A percentile compares a stretch with the other conserved stretches of the same genome.
Conservation (phyloP, 2,888 invertebrate species). For the Epinotia ramella region DNA sequence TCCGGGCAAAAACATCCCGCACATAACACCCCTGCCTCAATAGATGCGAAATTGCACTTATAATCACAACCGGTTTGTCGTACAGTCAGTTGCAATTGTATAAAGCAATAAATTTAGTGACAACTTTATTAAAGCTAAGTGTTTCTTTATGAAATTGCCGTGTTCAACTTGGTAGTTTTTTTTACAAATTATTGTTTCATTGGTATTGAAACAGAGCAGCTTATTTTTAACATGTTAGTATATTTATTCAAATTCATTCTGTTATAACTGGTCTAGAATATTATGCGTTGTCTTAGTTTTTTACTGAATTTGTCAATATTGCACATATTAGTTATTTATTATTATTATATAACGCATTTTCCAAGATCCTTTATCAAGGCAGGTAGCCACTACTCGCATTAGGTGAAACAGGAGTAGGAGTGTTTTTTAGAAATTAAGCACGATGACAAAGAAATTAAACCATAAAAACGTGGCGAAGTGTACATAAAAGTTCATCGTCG, state of each 20-base stretch:
- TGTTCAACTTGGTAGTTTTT: background rate
- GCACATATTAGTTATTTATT: background rate
- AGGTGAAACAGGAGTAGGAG: background rate
- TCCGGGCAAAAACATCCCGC: constrained; percentile 22
- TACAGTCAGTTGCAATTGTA: constrained; percentile 17
- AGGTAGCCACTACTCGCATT: background rate
- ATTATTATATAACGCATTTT: background rate
- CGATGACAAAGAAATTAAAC: background rate
- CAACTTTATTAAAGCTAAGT: constrained; percentile 6
- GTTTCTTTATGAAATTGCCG: background rate
- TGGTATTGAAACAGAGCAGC: too few species aligned
- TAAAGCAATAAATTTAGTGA: background rate
- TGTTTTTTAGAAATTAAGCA: background rate
- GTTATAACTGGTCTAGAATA: too few species aligned
- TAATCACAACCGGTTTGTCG: constrained; percentile 45
- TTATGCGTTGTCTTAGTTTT: background rate
- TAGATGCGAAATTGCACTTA: constrained; percentile 36
- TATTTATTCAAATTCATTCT: background rate
- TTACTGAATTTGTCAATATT: background rate
- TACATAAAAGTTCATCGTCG: constrained; percentile 52
- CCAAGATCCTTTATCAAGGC: background rate
- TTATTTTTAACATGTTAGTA: background rate
- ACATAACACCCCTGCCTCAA: constrained; percentile 28
- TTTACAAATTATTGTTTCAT: background rate
- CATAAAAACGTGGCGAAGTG: constrained; percentile 18